A percentile compares a stretch with the other conserved stretches of the same genome.
phyloP scores from a whole-genome alignment of 2,113 vertebrate species.

The Sylvietta virens region DNA sequence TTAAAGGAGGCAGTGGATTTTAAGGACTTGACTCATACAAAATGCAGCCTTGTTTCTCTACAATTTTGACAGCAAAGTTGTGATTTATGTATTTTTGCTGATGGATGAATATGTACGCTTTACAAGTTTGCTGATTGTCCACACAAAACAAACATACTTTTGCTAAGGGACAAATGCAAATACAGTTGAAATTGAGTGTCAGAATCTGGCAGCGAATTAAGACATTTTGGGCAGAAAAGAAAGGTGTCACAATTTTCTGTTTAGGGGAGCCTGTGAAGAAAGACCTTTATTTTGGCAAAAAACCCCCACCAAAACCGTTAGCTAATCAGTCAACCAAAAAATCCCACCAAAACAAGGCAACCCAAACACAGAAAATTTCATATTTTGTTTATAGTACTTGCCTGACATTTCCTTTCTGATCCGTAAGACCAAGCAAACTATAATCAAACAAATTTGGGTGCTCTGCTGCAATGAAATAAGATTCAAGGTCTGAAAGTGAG shows the following conservation, averaged over 20 bases:
- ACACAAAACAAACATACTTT: background rate
- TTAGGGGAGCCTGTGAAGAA: background rate
- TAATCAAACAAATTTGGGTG: background rate
- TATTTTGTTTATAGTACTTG: background rate
- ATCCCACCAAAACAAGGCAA: background rate
- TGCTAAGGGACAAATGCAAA: background rate
- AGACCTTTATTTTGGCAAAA: background rate
- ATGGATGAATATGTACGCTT: background rate
- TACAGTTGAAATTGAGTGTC: background rate
- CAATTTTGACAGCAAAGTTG: background rate
- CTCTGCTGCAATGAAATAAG: background rate
- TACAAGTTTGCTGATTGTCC: background rate
- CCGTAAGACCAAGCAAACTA: background rate
- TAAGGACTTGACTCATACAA: background rate
- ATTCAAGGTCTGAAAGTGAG: background rate
- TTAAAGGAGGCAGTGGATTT: background rate
- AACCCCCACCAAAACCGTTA: background rate
- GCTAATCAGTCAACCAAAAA: background rate
- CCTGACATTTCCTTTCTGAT: background rate
- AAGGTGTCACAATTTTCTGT: background rate
- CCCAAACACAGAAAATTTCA: rapidly evolving
- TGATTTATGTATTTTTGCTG: background rate
- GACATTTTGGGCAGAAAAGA: background rate
- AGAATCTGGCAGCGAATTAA: background rate
- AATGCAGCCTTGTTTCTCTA: background rate